Evolutionary conservation across 2,888 invertebrate genomes (phyloP).

Genomic region (Mesochorus sp.): DNA sequence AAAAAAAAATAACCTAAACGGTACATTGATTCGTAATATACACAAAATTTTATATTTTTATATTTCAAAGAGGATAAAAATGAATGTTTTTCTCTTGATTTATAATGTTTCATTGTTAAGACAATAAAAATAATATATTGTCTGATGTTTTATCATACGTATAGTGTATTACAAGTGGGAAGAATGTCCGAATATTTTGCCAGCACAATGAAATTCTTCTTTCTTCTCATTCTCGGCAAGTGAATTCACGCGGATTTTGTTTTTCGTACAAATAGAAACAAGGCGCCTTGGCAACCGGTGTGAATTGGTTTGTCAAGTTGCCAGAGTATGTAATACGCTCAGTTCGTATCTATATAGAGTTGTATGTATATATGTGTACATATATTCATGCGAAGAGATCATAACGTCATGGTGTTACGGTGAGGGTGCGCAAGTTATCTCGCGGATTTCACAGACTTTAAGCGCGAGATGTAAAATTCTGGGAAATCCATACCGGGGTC

Average conservation of each 20-base stretch:
- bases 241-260: slow-evolving; percentile 70
- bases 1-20: neutral
- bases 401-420: slow-evolving; percentile 10
- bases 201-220: slow-evolving; percentile 15
- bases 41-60: too few species aligned
- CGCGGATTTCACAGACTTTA: slow-evolving; percentile 47
- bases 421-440: slow-evolving; percentile 53
- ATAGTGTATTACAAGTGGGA: slow-evolving; percentile 17
- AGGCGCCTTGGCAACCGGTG: slow-evolving; percentile 78
- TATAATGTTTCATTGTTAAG: neutral
- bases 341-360: slow-evolving; percentile 68
- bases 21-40: neutral
- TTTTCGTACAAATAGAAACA: slow-evolving; percentile 79
- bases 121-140: neutral
- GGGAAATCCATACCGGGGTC: slow-evolving; percentile 36
- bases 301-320: slow-evolving; percentile 81
- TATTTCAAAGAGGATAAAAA: neutral
- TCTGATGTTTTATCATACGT: too few species aligned
- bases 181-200: slow-evolving; percentile 29
- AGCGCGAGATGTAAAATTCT: slow-evolving; percentile 46
- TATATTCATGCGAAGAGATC: neutral
- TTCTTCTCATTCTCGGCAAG: neutral
- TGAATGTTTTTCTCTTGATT: neutral
- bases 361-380: neutral
- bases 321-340: slow-evolving; percentile 71